Evolutionary conservation across 2,797 vertebrate species (phyloP).

Genomic region (Anas georgica): DNA sequence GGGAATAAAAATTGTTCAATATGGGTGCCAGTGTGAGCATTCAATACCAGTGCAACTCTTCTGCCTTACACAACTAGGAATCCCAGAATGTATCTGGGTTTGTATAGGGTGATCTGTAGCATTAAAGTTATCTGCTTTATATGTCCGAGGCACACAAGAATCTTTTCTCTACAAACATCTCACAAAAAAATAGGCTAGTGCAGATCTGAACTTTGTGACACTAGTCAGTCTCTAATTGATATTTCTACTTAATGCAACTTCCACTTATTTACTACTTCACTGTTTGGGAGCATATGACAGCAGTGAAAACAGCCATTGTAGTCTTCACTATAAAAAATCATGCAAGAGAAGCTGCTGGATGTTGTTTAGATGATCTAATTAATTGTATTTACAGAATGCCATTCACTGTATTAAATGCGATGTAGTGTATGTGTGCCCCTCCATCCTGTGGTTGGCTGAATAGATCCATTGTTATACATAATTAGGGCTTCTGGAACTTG

Average conservation of each 20-base stretch:
- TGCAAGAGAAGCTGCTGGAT: slow-evolving; percentile 45
- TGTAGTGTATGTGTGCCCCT: slow-evolving; percentile 10
- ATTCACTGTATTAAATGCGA: slow-evolving; percentile 38
- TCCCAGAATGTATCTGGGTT: background rate
- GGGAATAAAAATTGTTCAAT: background rate
- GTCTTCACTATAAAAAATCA: slow-evolving; percentile 14
- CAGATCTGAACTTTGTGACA: background rate
- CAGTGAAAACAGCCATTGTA: slow-evolving; percentile 29
- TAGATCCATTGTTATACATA: slow-evolving; percentile 30
- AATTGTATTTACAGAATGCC: slow-evolving; percentile 30
- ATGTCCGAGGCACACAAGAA: background rate
- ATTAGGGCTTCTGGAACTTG: slow-evolving; percentile 58
- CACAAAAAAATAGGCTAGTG: background rate
- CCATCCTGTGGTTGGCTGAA: slow-evolving; percentile 17
- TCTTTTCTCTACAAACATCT: background rate
- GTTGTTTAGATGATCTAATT: slow-evolving; percentile 47
- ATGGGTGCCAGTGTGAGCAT: background rate
- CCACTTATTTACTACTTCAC: slow-evolving; percentile 20
- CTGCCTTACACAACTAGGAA: background rate
- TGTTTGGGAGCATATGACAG: background rate
- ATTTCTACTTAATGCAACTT: slow-evolving; percentile 10
- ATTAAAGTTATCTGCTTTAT: background rate
- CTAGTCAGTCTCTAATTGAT: background rate
- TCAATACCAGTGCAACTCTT: background rate
- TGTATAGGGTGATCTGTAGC: background rate